Conservation (phyloP, 2,888 invertebrate genomes). For the Drosophila eohydei region DNA sequence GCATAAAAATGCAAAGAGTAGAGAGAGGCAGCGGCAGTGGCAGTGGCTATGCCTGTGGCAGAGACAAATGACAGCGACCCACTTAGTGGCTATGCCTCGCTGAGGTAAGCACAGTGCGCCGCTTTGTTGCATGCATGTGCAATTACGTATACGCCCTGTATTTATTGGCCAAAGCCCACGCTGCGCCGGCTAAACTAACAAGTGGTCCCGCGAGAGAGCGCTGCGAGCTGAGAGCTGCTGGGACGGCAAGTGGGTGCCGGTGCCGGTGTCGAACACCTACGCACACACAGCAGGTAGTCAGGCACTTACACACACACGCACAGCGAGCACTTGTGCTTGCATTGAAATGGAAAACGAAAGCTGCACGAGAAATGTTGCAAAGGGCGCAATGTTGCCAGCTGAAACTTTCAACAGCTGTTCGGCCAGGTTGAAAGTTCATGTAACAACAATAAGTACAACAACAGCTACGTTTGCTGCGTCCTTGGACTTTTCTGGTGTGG, state of each 20-base stretch:
- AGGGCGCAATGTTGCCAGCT: conserved; percentile 47
- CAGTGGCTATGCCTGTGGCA: conserved; percentile 18
- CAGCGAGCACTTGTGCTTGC: conserved; percentile 22
- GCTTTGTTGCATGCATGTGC: conserved; percentile 29
- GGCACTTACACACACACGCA: neutral
- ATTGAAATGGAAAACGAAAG: conserved; percentile 53
- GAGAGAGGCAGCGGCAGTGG: conserved; percentile 9
- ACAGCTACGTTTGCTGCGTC: conserved; percentile 41
- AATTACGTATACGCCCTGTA: conserved; percentile 63
- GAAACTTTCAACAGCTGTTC: conserved; percentile 62
- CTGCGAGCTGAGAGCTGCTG: conserved; percentile 24
- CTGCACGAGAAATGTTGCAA: conserved; percentile 56
- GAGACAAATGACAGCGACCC: conserved; percentile 45
- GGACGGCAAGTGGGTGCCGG: conserved; percentile 26
- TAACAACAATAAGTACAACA: conserved; percentile 29
- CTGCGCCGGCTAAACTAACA: conserved; percentile 50
- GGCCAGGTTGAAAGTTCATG: conserved; percentile 57
- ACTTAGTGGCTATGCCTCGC: conserved; percentile 46
- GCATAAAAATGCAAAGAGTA: conserved; percentile 24
- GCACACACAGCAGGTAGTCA: conserved; percentile 46
- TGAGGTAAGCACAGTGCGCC: conserved; percentile 55
- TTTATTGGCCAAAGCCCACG: conserved; percentile 52
- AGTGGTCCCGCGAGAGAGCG: conserved; percentile 54
- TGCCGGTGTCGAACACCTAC: conserved; percentile 43
- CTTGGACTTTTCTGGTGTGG: conserved; percentile 51